These are phyloP conservation scores for Halictus rubicundus DNA, from an alignment of 1,140 invertebrate genomes.

Conservation along the genomic window DNA sequence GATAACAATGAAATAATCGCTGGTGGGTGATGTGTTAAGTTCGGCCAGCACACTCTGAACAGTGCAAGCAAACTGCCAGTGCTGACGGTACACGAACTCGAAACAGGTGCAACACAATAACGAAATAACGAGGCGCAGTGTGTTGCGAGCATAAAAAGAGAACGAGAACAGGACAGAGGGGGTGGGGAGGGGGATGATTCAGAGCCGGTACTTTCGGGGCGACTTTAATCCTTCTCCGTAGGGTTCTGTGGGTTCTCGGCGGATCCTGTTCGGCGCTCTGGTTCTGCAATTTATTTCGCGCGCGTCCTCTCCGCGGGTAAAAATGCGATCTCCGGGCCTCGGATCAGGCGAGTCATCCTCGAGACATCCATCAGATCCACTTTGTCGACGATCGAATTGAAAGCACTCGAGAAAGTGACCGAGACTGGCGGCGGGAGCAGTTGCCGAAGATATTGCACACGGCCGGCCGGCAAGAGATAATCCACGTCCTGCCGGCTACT, in stretches of 20 bases:
- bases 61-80: too few relatives aligned
- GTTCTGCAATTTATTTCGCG: slow-evolving; percentile 7
- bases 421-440: neutral
- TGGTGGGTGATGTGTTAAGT: too few relatives aligned
- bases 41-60: too few relatives aligned
- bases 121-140: neutral
- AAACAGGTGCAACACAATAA: neutral
- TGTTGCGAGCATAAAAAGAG: neutral
- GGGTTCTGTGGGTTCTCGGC: neutral
- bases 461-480: slow-evolving; percentile 40
- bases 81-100: too few relatives aligned
- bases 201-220: neutral
- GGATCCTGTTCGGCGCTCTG: neutral
- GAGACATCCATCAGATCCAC: slow-evolving; percentile 53
- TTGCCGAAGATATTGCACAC: slow-evolving; percentile 52
- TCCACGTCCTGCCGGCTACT: slow-evolving; percentile 45
- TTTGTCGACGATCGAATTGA: slow-evolving; percentile 46
- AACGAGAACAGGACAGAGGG: too few relatives aligned
- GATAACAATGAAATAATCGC: too few relatives aligned
- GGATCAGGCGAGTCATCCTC: slow-evolving; percentile 42
- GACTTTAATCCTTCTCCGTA: neutral
- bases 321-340: slow-evolving; percentile 3
- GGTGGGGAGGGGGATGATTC: neutral
- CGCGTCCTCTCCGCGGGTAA: neutral
- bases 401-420: slow-evolving; percentile 22